Conservation (phyloP, 2,888 invertebrate species). For the Patella ulyssiponensis region DNA sequence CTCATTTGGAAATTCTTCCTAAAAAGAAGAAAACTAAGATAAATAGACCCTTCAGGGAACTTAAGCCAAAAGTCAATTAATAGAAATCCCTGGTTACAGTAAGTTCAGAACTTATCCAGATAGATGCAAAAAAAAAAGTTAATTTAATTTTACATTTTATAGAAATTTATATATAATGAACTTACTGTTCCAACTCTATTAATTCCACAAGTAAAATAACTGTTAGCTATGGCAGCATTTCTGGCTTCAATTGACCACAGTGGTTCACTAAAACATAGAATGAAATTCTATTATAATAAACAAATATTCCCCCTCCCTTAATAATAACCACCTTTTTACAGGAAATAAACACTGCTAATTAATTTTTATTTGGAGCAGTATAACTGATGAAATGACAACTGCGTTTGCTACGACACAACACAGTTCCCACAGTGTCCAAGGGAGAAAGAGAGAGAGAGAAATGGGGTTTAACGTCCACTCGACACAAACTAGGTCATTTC, state of each 20-base stretch:
- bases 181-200: conserved; percentile 94
- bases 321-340: background rate
- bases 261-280: conserved; percentile 81
- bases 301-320: background rate
- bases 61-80: background rate
- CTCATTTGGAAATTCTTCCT: conserved; percentile 81
- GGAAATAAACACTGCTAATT: background rate
- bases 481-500: too few species aligned
- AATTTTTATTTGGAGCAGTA: too few species aligned
- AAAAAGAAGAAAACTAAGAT: conserved; percentile 35
- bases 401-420: too few species aligned
- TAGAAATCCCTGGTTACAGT: too few species aligned
- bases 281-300: background rate
- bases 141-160: too few species aligned
- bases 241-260: conserved; percentile 96
- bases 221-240: conserved; percentile 95
- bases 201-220: conserved; percentile 91
- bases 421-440: too few species aligned
- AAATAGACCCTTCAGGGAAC: background rate
- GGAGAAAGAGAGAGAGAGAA: too few species aligned
- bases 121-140: too few species aligned
- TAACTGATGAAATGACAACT: too few species aligned
- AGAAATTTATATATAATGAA: conserved; percentile 12
- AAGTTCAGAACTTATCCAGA: too few species aligned
- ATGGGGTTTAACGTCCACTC: too few species aligned